Evolutionary conservation across 2,888 invertebrate species (phyloP), one percentile per base, ranked within the genome.

Genomic region (Ichneumon xanthorius): DNA sequence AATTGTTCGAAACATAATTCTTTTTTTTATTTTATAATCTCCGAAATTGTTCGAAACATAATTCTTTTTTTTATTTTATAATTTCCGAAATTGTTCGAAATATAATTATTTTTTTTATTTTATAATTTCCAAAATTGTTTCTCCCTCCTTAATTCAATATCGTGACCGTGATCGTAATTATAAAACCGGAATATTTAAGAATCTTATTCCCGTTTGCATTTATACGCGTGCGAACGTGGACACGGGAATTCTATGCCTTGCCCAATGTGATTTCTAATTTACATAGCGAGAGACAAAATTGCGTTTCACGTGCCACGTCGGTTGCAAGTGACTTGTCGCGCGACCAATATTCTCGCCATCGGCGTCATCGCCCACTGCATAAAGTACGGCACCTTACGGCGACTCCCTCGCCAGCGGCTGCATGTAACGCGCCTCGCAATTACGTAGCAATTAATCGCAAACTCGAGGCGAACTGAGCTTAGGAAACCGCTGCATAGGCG

Each of bases 391-490:
- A 26, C 53, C 1, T 11, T 70, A n/a, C 67, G 67, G 40, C 22
- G 37, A 22, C 63, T 75, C 71, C 75, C 73, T 82, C 53, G 78
- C 58, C 67, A 45, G 72, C 48, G 77, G 79, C 72, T 84, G 86
- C 86, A 82, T 84, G 88, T 88, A 89, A 88, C 89, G 87, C 71
- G 89, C 87, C 84, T 88, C 71, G 88, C 88, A 90, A 90, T 90
- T 90, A 89, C 85, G 87, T 84, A 84, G 87, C 86, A 86, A 89
- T 90, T 89, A 88, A 88, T 90, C 89, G 85, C 71, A 72, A 82
- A 85, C 82, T 82, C 63, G 73, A 50, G 65, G 63, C 58, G 65
- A 77, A 67, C 61, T 67, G 45, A 76, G 65, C 63, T 70, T 76
- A 58, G 78, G 70, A 76, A 85, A 85, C 85, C 82, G 79, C 85